Evolutionary conservation across 2,888 invertebrate species (phyloP), one percentile per base, ranked within the genome.

Genomic region (Pheosia tremula): DNA sequence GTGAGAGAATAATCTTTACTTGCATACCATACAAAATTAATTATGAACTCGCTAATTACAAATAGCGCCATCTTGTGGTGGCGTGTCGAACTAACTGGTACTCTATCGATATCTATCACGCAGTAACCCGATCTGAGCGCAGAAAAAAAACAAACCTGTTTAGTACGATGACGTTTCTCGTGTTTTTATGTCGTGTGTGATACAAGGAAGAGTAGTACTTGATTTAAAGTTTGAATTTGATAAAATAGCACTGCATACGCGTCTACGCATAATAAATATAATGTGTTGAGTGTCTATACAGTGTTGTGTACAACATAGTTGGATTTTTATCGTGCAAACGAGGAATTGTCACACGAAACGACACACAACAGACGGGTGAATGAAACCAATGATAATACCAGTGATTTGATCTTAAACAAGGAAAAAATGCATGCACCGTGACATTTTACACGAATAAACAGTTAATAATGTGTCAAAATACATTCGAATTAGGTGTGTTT

Each of bases 111-210:
- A 50, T 8, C 36, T 41, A 64, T 80, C 88, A 88, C 88, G 87
- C 86, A 86, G 86, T 83, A 72, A 65, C 69, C 65, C 65, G 64
- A 68, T 70, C 74, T 68, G 66, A 66, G 77, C 75, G 74, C 73
- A 79, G 79, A 80, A 83, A 88, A 85, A 88, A 86, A 86, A 81
- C 78, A 80, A 91, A 91, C 91, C 90, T 86, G 90, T 90, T 89
- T 88, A 83, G 84, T 85, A 69, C 77, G 81, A 80, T 93, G 92
- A 91, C 91, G 91, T 90, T 82, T 83, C 61, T 74, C 71, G 79
- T 91, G 89, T 90, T 90, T 91, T 88, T 90, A 83, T 88, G 87
- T 80, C 82, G 86, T 80, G 82, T 80, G 80, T 79, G 77, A 81
- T 81, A 76, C 69, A 65, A 67, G 71, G 72, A 68, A 74, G 60